A percentile compares a stretch with the other conserved stretches of the same genome.
These are phyloP conservation scores for Clarias pachynema DNA, from an alignment of 2,797 vertebrate genomes.

Conservation along the genomic window DNA sequence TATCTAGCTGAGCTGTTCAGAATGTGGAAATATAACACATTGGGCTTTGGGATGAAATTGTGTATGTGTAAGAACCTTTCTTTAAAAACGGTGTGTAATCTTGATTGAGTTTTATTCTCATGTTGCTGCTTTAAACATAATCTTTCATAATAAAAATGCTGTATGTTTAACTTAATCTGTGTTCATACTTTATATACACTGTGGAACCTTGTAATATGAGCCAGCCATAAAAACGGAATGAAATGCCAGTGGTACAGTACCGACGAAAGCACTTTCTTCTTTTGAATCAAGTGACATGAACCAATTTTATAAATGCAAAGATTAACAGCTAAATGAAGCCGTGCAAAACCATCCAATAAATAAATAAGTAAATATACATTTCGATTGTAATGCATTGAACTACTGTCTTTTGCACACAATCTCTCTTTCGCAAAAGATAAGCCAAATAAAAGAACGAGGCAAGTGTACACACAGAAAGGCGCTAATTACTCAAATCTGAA, in stretches of 20 bases:
- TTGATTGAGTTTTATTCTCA: background rate
- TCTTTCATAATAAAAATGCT: background rate
- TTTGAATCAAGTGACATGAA: background rate
- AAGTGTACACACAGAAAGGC: slow-evolving; percentile 1
- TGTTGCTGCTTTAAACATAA: background rate
- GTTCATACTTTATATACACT: background rate
- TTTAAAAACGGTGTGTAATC: background rate
- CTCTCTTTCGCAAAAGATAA: background rate
- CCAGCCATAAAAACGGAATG: background rate
- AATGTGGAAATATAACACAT: slow-evolving; percentile 25
- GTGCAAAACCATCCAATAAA: background rate
- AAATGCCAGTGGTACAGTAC: background rate
- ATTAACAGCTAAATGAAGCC: background rate
- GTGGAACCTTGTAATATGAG: background rate
- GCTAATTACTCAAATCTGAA: background rate
- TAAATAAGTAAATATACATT: background rate
- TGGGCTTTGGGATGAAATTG: background rate
- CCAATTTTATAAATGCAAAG: background rate
- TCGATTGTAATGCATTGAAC: slow-evolving; percentile 3
- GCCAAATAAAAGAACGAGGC: slow-evolving; percentile 33
- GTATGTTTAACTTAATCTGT: background rate
- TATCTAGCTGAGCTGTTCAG: slow-evolving; percentile 40
- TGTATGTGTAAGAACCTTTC: background rate
- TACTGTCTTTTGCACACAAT: slow-evolving; percentile 11
- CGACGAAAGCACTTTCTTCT: background rate